Evolutionary conservation across 2,797 vertebrate species (phyloP).

Genomic region (Xenops minutus): DNA sequence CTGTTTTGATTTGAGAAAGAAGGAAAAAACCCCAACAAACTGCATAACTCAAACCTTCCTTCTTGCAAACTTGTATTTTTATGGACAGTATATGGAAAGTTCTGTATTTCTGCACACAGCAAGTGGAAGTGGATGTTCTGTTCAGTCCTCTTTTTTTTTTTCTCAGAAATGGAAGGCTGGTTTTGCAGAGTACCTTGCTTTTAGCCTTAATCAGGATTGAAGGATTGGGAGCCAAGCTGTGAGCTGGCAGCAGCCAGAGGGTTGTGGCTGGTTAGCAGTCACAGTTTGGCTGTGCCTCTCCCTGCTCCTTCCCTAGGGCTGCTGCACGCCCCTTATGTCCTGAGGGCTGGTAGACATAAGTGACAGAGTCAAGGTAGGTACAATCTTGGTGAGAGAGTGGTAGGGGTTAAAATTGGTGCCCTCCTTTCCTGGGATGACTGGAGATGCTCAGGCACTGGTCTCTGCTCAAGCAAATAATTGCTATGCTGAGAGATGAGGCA

Average conservation of each 20-base stretch:
- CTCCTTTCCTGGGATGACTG: neutral
- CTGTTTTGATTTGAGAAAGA: neutral
- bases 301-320: neutral
- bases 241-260: neutral
- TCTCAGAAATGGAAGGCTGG: neutral
- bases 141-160: neutral
- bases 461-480: neutral
- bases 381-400: neutral
- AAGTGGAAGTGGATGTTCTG: neutral
- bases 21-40: rapidly evolving
- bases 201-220: neutral
- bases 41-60: neutral
- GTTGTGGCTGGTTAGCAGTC: neutral
- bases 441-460: neutral
- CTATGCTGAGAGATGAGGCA: neutral
- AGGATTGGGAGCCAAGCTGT: neutral
- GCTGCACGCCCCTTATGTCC: neutral
- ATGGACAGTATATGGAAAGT: neutral
- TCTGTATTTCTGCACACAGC: neutral
- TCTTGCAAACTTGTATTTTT: neutral
- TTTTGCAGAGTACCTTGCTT: neutral
- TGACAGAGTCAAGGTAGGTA: neutral
- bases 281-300: neutral
- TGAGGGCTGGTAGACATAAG: neutral
- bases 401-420: neutral